Evolutionary conservation across 2,113 vertebrate species (phyloP), one percentile per base, ranked within the genome.

Genomic region (Phocoena phocoena): DNA sequence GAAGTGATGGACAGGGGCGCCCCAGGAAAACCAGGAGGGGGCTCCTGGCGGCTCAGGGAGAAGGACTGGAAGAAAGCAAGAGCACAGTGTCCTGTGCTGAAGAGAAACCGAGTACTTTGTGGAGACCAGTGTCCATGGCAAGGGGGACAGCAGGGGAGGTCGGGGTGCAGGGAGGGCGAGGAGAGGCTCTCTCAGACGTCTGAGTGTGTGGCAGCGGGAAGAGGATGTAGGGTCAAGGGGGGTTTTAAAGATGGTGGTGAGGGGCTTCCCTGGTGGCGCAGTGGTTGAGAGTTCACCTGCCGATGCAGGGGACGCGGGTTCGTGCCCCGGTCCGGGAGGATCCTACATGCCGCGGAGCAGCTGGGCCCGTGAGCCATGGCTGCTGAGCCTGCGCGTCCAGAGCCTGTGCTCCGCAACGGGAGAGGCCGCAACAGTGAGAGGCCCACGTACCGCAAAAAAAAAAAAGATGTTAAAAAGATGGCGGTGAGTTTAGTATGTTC

Each of bases 241-340:
- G 31, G 18, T 5, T 9, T 36, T 1, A 21, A 15, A 9, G 9
- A 41, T 8, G 5, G 26, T 38, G 17, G 20, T 0, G 14, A 28
- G 17, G 44, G 44, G 44, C 44, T 47, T 47, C 44, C 44, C 44
- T 47, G 44, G 9, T 47, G 9, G 44, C 44, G 9, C 44, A 8
- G 44, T 47, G 44, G 44, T 47, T 47, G 44, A 47, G 44, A 47
- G 44, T 47, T 10, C 9, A 9, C 44, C 44, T 47, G 44, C 44
- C 9, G 44, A 47, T 47, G 44, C 44, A 47, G 44, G 9, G 44
- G 44, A 47, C 44, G 7, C 44, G 44, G 44, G 44, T 44, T 44
- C 44, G 44, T 8, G 44, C 44, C 44, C 44, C 44, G 0, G 0
- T 44, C 44, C 44, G 44, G 44, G 44, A 44, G 44, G 44, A 44